phyloP scores from a whole-genome alignment of 2,888 invertebrate genomes.

The Nebria salina region DNA sequence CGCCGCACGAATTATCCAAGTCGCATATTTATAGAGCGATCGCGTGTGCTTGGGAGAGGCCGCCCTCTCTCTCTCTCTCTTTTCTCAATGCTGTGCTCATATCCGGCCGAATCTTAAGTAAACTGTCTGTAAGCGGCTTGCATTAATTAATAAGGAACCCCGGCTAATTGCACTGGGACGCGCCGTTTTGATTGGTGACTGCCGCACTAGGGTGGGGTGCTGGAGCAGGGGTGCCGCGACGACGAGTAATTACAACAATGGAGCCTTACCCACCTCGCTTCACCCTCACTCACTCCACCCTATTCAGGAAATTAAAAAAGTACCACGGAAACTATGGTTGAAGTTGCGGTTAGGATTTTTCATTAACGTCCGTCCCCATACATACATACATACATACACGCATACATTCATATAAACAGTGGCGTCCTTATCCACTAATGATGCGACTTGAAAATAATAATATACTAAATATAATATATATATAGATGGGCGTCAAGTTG shows the following conservation, averaged over 20 bases:
- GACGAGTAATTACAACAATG: conserved; percentile 57
- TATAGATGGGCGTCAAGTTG: too few relatives aligned
- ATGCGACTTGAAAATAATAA: background rate
- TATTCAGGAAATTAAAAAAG: conserved; percentile 48
- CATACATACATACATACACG: too few relatives aligned
- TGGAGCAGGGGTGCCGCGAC: conserved; percentile 24
- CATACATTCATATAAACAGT: background rate
- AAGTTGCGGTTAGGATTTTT: conserved; percentile 27
- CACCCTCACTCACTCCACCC: conserved; percentile 17
- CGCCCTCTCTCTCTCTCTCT: conserved; percentile 45
- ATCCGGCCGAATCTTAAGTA: conserved; percentile 61
- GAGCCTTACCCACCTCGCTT: conserved; percentile 21
- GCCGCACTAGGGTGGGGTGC: conserved; percentile 48
- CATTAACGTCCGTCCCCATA: conserved; percentile 9
- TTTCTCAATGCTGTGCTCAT: conserved; percentile 53
- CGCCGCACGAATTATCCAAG: conserved; percentile 7
- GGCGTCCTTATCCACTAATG: background rate
- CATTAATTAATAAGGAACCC: conserved; percentile 64
- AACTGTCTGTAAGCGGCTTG: conserved; percentile 62
- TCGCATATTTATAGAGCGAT: conserved; percentile 8
- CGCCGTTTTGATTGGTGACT: conserved; percentile 56
- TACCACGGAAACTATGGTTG: conserved; percentile 44
- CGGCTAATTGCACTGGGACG: conserved; percentile 62
- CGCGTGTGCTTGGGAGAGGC: conserved; percentile 13
- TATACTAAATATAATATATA: too few relatives aligned